These are phyloP conservation scores for Hoplodrina ambigua DNA, from an alignment of 2,888 invertebrate species.

Conservation along the genomic window DNA sequence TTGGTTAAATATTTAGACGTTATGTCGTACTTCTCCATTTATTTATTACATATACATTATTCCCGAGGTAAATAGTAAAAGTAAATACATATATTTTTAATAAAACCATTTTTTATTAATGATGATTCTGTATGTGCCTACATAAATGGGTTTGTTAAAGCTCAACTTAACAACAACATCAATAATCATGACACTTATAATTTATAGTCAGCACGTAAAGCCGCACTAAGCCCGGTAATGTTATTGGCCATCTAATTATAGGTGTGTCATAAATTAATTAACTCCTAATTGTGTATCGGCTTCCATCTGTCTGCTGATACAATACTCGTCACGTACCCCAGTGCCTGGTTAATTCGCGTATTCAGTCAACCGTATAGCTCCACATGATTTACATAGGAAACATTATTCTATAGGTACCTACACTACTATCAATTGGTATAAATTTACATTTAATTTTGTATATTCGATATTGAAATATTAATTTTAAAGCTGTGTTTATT, in stretches of 20 bases:
- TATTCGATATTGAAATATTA: conserved; percentile 33
- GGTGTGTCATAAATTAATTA: conserved; percentile 85
- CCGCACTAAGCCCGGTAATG: conserved; percentile 73
- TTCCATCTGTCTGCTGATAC: conserved; percentile 72
- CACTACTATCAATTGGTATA: conserved; percentile 59
- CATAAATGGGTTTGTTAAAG: background rate
- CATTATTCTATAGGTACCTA: conserved; percentile 53
- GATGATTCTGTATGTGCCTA: background rate
- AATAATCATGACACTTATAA: conserved; percentile 67
- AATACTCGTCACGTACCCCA: conserved; percentile 61
- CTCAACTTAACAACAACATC: conserved; percentile 28
- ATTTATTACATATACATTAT: conserved; percentile 10
- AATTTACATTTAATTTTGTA: conserved; percentile 59
- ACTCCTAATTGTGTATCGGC: conserved; percentile 80
- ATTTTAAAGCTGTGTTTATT: conserved; percentile 12
- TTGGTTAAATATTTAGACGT: background rate
- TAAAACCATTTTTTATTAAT: conserved; percentile 1
- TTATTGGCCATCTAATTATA: conserved; percentile 82
- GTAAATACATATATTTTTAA: background rate
- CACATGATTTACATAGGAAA: conserved; percentile 66
- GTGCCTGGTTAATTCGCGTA: conserved; percentile 68
- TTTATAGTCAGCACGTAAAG: conserved; percentile 68
- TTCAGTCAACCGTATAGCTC: conserved; percentile 64
- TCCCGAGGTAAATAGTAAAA: background rate
- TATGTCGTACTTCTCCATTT: background rate